Evolutionary conservation across 2,797 vertebrate genomes (phyloP), one percentile per base, ranked within the genome.

Genomic region (Aldrovandia affinis): DNA sequence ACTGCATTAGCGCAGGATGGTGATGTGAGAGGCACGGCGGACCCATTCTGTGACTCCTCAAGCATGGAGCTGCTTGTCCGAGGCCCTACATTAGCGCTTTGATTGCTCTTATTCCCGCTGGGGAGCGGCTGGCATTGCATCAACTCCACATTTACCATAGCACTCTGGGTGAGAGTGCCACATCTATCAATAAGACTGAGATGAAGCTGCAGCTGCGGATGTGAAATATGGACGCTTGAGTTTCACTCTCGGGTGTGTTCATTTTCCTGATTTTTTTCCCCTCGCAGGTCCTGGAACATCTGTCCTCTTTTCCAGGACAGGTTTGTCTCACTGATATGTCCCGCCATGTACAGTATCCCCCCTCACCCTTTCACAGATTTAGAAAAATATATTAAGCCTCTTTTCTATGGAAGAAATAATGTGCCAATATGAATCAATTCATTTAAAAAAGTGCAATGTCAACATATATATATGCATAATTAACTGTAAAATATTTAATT

Each of bases 121-220:
- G 79, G 44, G 73, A 81, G 42, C 73, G 59, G 70, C 77, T 63
- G 82, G 33, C 77, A 15, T 9, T 18, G 81, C 59, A 59, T 22
- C 52, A 70, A 28, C 75, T 68, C 33, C 83, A 44, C n/a, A 65
- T 82, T 83, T 86, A 82, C 57, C 79, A 6, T 10, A 25, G 6
- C 22, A 1, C 25, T 25, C 14, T 1, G 57, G 59, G 75, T 79
- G 81, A 89, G 83, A 86, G 44, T 47, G 0, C 20, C 59, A 85
- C 81, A 82, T 86, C 83, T 82, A 86, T 81, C 87, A 85, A 81
- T 84, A 86, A 83, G 44, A 78, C 85, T 73, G 22, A 30, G 47
- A 65, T 83, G 78, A 83, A 84, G 55, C 44, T 36, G 33, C 44
- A 68, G 22, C 65, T 63, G 22, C 14, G 20, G 82, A 22, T 68